These are phyloP conservation scores for Hiodon alosoides DNA, from an alignment of 2,113 vertebrate genomes.

Conservation along the genomic window DNA sequence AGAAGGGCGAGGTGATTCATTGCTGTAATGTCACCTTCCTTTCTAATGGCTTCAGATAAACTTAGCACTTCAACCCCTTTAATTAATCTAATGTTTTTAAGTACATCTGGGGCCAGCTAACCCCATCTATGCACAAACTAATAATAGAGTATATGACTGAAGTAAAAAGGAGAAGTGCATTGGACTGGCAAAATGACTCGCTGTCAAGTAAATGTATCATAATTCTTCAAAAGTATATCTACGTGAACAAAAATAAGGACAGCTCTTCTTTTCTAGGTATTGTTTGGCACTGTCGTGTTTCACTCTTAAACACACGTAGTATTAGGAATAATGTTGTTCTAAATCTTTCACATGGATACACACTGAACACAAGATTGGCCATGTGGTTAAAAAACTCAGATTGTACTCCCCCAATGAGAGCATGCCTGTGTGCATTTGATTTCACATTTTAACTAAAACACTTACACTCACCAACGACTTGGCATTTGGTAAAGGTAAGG, in stretches of 20 bases:
- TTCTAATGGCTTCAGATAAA: conserved; percentile 13
- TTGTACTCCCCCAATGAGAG: not conserved
- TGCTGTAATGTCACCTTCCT: conserved; percentile 11
- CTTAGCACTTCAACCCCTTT: conserved; percentile 4
- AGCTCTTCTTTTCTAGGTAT: too few species aligned
- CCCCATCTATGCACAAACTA: conserved; percentile 9
- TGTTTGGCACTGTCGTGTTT: too few species aligned
- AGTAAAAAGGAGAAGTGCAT: not conserved
- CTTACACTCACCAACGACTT: too few species aligned
- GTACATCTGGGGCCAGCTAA: conserved; percentile 14
- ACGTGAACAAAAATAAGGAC: too few species aligned
- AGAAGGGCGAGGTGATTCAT: conserved; percentile 5
- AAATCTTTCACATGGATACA: conserved; percentile 2
- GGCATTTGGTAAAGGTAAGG: too few species aligned
- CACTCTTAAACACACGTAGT: too few species aligned
- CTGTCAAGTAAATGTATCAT: too few species aligned
- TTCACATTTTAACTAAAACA: too few species aligned
- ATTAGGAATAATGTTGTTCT: not conserved
- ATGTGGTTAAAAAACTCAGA: not conserved
- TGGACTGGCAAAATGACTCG: not conserved
- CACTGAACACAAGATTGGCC: not conserved
- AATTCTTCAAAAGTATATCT: too few species aligned
- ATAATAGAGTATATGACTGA: not conserved
- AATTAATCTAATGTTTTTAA: conserved; percentile 10
- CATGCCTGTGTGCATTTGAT: too few species aligned